Evolutionary conservation across 2,113 vertebrate genomes (phyloP), one percentile per base, ranked within the genome.

Genomic region (Neogale vison): DNA sequence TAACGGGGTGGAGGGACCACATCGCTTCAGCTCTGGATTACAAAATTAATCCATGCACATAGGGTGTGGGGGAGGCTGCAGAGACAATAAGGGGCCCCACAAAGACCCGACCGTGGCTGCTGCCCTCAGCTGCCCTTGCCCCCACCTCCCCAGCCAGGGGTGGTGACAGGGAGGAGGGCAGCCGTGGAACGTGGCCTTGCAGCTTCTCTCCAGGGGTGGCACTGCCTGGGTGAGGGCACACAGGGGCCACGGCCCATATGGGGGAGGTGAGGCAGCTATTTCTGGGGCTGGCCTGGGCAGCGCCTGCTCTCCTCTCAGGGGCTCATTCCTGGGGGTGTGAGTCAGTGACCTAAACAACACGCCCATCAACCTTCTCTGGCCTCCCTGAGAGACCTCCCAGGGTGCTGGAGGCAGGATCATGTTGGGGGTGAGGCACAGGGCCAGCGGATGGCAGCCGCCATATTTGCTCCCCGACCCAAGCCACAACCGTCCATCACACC

Each of bases 401-500:
- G 52, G 67, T n/a, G 20, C 13, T 0, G 2, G 9, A 29, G 42
- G 21, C 52, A 82, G 85, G 45, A 50, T 39, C 7, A 0, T 3
- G 7, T 12, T 31, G n/a, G 8, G 52, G 31, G 17, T 39, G n/a
- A 26, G 26, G 31, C 67, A 13, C 17, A 42, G 36, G 9, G 4
- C 4, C 61, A 14, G 6, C 0, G 0, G 0, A 39, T 0, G 45
- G 55, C 55, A 57, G 55, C 52, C 18, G 52, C 52, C 52, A 18
- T 55, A 55, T 14, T 11, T 10, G 7, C n/a, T 17, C 21, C 23
- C 39, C 7, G 0, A 14, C 20, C 63, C 17, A 21, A 20, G n/a
- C 26, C 0, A 6, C 31, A 10, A 12, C 23, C 57, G 1, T 0
- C 10, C 7, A n/a, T 10, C 1, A 6, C 29, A 1, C 1, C 39